Base-by-base conservation (phyloP, 1,140 invertebrate species). In the Drosophila lacertosa region DNA sequence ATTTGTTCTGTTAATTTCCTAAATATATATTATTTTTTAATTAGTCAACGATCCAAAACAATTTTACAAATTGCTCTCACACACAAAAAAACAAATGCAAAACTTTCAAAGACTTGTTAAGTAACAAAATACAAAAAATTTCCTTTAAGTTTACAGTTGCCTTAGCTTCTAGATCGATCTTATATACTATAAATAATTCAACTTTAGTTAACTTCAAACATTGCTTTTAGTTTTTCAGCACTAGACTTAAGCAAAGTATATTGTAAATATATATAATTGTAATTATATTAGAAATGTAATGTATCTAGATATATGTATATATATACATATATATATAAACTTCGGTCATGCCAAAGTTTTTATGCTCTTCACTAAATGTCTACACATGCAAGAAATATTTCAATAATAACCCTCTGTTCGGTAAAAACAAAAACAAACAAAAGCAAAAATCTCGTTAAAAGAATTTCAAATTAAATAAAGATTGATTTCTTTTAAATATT, bases 311-410 rank as follows among this genome's bases (percentile, higher is more conserved):
- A n/a, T n/a, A n/a, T n/a, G n/a, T n/a, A n/a, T n/a, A n/a, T n/a
- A n/a, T n/a, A n/a, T n/a, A n/a, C n/a, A n/a, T n/a, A n/a, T n/a
- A n/a, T n/a, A 60, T 53, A 10, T 40, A 40, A 59, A 59, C 64
- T 60, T 75, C 42, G 65, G 57, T 62, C 20, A 59, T 48, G 68
- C 67, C 75, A 67, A 71, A 66, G 62, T 74, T 47, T 47, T 22
- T 60, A 71, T 47, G 60, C 76, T 80, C 76, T 84, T 77, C 77
- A 77, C 73, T 53, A 54, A 74, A 53, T 72, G 62, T 80, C 54
- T 29, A 64, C 37, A 22, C 33, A 57, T 39, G 16, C 37, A 47
- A 39, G 39, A 65, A 70, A 48, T 53, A 53, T 45, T 47, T 18
- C 35, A 37, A 42, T 32, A 22, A 29, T 39, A 55, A 66, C 9